Percentiles rank a stretch among this genome's conserved stretches.
phyloP scores from a whole-genome alignment of 2,113 vertebrate species.

The Rafetus swinhoei region DNA sequence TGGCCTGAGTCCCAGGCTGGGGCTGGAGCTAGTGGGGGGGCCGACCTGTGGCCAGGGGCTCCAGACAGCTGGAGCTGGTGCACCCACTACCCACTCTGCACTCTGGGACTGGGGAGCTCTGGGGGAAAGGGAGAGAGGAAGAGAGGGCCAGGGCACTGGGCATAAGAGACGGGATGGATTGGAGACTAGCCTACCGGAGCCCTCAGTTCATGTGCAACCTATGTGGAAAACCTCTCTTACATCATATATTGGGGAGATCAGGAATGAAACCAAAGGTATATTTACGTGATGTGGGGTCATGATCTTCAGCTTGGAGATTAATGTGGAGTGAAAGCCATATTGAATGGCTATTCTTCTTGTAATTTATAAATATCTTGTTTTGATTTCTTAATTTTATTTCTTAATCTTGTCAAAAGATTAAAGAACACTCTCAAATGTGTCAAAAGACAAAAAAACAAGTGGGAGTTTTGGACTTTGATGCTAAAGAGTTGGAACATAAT shows the following conservation, averaged over 20 bases:
- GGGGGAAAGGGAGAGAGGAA: too few relatives aligned
- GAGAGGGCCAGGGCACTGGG: too few relatives aligned
- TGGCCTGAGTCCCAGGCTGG: too few relatives aligned
- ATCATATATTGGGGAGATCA: not conserved
- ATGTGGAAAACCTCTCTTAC: not conserved
- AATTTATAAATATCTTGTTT: not conserved
- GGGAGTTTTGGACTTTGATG: not conserved
- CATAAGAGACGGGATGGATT: too few relatives aligned
- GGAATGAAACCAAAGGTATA: not conserved
- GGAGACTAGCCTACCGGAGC: too few relatives aligned
- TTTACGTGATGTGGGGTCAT: not conserved
- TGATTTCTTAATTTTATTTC: not conserved
- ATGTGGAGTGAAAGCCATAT: not conserved
- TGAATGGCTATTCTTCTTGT: not conserved
- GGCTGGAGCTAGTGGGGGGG: too few relatives aligned
- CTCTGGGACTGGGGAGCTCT: too few relatives aligned
- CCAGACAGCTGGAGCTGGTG: too few relatives aligned
- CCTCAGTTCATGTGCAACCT: too few relatives aligned
- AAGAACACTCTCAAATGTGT: not conserved
- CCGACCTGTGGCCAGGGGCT: too few relatives aligned
- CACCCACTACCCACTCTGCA: too few relatives aligned
- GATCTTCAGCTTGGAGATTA: not conserved
- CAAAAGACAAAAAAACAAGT: slow-evolving; percentile 6
- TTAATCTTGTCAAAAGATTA: not conserved
- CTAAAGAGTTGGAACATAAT: not conserved